phyloP scores from a whole-genome alignment of 1,140 invertebrate species.

The Sogatella furcifera region DNA sequence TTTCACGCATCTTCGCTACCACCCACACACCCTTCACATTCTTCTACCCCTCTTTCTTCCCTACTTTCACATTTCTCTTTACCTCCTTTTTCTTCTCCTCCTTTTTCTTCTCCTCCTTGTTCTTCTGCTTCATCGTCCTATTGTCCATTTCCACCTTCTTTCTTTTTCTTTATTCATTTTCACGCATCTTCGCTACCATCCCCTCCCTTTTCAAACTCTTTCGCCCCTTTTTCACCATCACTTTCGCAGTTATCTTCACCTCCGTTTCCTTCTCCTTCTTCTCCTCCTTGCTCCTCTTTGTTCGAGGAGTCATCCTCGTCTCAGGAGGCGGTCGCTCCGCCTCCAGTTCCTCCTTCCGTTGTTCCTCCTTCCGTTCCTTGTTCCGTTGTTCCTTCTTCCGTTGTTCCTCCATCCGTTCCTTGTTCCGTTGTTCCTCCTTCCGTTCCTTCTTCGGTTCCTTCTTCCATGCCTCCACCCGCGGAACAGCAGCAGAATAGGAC shows the following conservation, averaged over 20 bases:
- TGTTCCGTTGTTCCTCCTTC: not conserved
- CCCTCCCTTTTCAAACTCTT: not conserved
- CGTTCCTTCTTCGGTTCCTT: not conserved
- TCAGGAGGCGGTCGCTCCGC: not conserved
- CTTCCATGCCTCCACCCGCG: not conserved
- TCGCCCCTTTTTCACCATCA: not conserved
- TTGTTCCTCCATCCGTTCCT: not conserved
- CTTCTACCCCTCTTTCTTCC: not conserved
- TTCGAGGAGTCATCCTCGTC: not conserved
- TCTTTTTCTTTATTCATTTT: too few species aligned
- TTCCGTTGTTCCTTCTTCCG: too few species aligned
- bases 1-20: not conserved
- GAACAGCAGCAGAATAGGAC: slow-evolving; percentile 7
- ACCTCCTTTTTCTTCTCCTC: not conserved
- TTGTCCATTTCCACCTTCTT: too few species aligned
- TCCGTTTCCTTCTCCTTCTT: not conserved
- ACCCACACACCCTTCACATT: not conserved
- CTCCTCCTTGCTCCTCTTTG: too few species aligned
- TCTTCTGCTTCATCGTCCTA: too few species aligned
- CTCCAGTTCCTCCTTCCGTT: not conserved
- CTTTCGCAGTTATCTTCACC: not conserved
- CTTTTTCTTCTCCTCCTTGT: too few species aligned
- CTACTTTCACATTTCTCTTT: not conserved
- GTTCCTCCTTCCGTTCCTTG: not conserved
- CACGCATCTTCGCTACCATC: not conserved